Conservation (phyloP, 2,113 vertebrate genomes). For the Noturus placidus region DNA sequence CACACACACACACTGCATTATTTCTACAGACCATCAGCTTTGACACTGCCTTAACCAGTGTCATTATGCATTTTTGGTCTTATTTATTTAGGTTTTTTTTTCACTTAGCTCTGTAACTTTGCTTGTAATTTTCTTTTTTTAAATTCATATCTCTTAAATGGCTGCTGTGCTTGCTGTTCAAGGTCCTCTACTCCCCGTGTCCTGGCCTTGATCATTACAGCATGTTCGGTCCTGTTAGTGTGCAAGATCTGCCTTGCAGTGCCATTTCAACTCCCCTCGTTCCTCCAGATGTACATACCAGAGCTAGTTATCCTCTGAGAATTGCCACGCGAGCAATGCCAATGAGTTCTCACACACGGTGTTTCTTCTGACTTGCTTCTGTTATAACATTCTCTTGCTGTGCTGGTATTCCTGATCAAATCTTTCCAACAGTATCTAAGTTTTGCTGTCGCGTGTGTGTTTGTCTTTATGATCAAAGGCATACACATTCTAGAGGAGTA, state of each 20-base stretch:
- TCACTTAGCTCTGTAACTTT: background rate
- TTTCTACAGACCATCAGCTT: background rate
- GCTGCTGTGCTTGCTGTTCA: background rate
- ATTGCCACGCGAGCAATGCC: constrained; percentile 35
- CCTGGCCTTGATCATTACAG: constrained; percentile 7
- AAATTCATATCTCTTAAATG: background rate
- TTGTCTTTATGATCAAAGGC: background rate
- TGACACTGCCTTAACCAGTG: background rate
- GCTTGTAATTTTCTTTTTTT: background rate
- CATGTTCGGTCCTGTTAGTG: constrained; percentile 27
- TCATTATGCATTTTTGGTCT: constrained; percentile 11
- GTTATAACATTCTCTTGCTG: background rate
- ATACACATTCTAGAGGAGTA: background rate
- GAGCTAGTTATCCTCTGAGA: constrained; percentile 27
- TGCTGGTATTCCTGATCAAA: background rate
- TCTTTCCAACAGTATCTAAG: background rate
- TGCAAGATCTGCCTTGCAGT: background rate
- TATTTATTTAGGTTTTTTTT: background rate
- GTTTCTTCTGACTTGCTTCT: constrained; percentile 14
- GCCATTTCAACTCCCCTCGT: constrained; percentile 5
- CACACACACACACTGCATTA: background rate
- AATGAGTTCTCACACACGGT: background rate
- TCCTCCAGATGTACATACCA: constrained; percentile 52
- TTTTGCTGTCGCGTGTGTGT: background rate
- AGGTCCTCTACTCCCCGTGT: background rate